Percentiles rank a stretch among this genome's conserved stretches.
These are phyloP conservation scores for Trissolcus brochymenae DNA, from an alignment of 2,888 invertebrate species.

Conservation along the genomic window DNA sequence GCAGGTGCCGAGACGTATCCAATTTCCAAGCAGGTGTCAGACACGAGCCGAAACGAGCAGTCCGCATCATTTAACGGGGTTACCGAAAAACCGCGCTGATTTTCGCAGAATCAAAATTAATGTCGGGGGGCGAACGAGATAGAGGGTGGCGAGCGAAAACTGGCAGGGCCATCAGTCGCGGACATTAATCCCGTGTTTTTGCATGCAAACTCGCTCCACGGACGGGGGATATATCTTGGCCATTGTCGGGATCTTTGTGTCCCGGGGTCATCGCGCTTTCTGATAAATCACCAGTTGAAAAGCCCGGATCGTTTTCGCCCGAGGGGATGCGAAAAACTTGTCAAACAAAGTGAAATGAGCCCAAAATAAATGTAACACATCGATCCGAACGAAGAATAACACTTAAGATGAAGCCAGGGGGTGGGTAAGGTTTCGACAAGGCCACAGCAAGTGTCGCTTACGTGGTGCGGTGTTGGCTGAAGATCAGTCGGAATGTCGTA, in stretches of 20 bases:
- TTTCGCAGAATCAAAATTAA: too few relatives aligned
- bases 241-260: constrained; percentile 32
- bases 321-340: neutral
- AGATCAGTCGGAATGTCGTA: constrained; percentile 6
- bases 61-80: constrained; percentile 33
- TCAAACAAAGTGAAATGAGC: neutral
- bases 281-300: constrained; percentile 33
- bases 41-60: constrained; percentile 36
- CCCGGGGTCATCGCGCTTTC: constrained; percentile 26
- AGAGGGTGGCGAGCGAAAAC: constrained; percentile 1
- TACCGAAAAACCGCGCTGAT: neutral
- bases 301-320: constrained; percentile 8
- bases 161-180: constrained; percentile 30
- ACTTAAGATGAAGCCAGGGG: too few relatives aligned
- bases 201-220: constrained; percentile 36
- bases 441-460: constrained; percentile 26
- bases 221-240: constrained; percentile 23
- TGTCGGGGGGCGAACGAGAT: neutral
- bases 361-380: too few relatives aligned
- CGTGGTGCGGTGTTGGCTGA: constrained; percentile 15
- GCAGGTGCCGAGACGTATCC: constrained; percentile 44
- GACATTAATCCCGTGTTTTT: constrained; percentile 37
- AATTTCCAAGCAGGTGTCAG: constrained; percentile 51
- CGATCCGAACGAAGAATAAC: too few relatives aligned
- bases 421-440: neutral